Percentiles rank a stretch among this genome's conserved stretches.
These are phyloP conservation scores for Eurytoma adleriae DNA, from an alignment of 2,888 invertebrate species.

Conservation along the genomic window DNA sequence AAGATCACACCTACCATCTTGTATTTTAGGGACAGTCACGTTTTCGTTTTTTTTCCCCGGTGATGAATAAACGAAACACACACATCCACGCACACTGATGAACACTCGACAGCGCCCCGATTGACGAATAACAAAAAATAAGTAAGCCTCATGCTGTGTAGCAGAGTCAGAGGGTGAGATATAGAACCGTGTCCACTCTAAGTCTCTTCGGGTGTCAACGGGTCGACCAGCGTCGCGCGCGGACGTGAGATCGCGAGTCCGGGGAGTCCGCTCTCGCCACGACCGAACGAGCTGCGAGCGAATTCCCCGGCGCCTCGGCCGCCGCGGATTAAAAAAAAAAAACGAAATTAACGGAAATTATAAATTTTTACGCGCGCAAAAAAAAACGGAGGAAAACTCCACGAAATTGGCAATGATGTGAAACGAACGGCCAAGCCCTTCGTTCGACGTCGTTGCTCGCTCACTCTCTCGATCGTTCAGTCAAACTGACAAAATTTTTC, in stretches of 20 bases:
- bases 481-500: constrained; percentile 51
- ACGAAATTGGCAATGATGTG: constrained; percentile 45
- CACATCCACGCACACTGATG: constrained; percentile 13
- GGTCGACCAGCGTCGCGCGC: constrained; percentile 11
- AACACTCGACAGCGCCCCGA: neutral
- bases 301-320: constrained; percentile 18
- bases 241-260: neutral
- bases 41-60: too few species aligned
- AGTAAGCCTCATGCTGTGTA: constrained; percentile 29
- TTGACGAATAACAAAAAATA: constrained; percentile 5
- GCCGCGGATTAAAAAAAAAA: neutral
- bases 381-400: constrained; percentile 11
- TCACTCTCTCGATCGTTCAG: constrained; percentile 33
- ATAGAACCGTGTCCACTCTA: constrained; percentile 33
- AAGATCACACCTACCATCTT: neutral
- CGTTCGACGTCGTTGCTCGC: constrained; percentile 47
- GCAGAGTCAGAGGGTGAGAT: constrained; percentile 52
- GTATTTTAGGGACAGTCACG: too few species aligned
- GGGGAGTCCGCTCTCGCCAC: constrained; percentile 9
- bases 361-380: constrained; percentile 36
- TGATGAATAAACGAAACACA: neutral
- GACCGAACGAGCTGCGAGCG: neutral
- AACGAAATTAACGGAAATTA: constrained; percentile 9
- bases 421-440: constrained; percentile 52
- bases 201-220: constrained; percentile 36